Percentiles rank a stretch among this genome's conserved stretches.
Conservation (phyloP, 35 echinoderm and acorn worm species). For the Eucidaris tribuloides region DNA sequence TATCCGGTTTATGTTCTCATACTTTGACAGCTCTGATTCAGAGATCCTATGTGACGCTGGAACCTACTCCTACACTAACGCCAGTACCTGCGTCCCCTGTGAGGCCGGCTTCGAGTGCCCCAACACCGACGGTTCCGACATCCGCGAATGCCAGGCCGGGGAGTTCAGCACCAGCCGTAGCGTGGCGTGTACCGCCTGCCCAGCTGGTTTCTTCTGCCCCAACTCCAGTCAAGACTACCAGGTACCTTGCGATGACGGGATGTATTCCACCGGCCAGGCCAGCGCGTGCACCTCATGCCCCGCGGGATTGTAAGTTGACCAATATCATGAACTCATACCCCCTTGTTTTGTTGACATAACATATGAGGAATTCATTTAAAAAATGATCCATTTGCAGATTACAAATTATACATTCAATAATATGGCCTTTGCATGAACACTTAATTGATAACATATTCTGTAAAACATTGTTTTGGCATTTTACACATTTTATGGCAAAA, state of each 20-base stretch:
- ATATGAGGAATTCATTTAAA: no score
- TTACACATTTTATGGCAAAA: no score
- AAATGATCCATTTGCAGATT: no score
- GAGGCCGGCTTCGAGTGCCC: slow-evolving; percentile 79
- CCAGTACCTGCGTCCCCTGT: slow-evolving; percentile 63
- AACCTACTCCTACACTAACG: slow-evolving; percentile 72
- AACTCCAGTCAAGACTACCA: slow-evolving; percentile 53
- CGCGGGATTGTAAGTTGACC: slow-evolving; percentile 73
- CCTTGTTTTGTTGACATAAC: no score
- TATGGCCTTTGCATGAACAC: no score
- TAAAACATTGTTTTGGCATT: no score
- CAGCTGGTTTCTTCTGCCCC: slow-evolving; percentile 73
- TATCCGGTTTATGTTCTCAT: no score
- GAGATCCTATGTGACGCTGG: slow-evolving; percentile 73
- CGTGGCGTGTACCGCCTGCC: slow-evolving; percentile 53
- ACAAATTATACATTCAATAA: no score
- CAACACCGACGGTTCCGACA: slow-evolving; percentile 60
- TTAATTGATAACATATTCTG: no score
- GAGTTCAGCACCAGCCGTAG: slow-evolving; percentile 81
- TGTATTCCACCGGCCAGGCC: slow-evolving; percentile 80
- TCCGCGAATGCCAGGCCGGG: slow-evolving; percentile 68
- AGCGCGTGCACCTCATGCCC: slow-evolving; percentile 64
- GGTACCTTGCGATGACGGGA: slow-evolving; percentile 48
- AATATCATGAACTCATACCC: background rate
- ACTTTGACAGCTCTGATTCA: slow-evolving; percentile 32